Evolutionary conservation across 2,797 vertebrate species (phyloP), one percentile per base, ranked within the genome.

Genomic region (Epinephelus coioides): DNA sequence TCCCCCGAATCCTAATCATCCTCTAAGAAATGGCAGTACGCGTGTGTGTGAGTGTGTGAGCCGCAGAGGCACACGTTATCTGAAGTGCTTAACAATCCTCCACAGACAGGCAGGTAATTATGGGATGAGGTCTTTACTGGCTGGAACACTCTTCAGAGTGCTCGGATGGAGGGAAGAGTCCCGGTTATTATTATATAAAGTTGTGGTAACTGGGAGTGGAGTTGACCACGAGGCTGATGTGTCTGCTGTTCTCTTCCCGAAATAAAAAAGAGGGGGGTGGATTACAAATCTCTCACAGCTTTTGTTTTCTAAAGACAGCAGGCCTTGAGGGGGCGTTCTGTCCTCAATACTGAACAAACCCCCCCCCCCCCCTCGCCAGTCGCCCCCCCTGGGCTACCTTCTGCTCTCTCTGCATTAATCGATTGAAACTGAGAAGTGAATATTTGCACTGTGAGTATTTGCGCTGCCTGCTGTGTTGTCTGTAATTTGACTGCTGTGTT

Each of bases 241-340:
- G 75, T 88, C 70, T 84, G 76, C 78, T 84, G 76, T 76, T 85
- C 76, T 81, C 55, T 54, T 83, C 86, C 81, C 30, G 38, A 90
- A 92, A 91, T 89, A 87, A 90, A 86, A 82, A 75, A 64, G 57
- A 80, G 66, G 86, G 71, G 79, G 88, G 56, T 76, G 86, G 76
- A 89, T 85, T 64, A 77, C 72, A 91, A 91, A 86, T 69, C 76
- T 82, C 73, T 79, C 70, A 53, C 78, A 85, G 82, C 85, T 84
- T 91, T 88, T 85, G 86, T 89, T 92, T 88, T 89, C 65, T 81
- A 82, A 86, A 89, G 81, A 79, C 85, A 81, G 86, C 76, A 83
- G 86, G 67, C 79, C 85, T 78, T 86, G 84, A 80, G 84, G 92
- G 84, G 88, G 86, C 38, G 89, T 86, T 78, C 55, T 89, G 89